Evolutionary conservation across 2,797 vertebrate species (phyloP).

Genomic region (Galaxias olidus): DNA sequence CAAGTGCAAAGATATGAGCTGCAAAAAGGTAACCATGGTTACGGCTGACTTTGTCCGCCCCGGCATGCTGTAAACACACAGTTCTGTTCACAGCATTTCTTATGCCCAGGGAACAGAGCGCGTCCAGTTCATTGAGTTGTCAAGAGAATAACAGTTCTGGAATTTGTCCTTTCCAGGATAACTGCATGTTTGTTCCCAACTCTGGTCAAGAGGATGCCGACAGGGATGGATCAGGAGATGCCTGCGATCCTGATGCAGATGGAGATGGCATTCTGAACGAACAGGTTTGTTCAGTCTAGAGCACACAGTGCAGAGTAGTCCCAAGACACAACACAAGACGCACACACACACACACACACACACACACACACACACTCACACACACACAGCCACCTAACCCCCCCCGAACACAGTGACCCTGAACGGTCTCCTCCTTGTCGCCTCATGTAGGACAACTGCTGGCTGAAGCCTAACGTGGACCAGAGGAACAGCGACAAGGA

Average conservation of each 20-base stretch:
- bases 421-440: conserved; percentile 5
- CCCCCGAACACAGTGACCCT: not conserved
- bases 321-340: conserved; percentile 1
- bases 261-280: conserved; percentile 94
- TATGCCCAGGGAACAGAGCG: too few relatives aligned
- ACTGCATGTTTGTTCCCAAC: conserved; percentile 92
- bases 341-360: not conserved
- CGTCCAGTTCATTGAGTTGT: too few relatives aligned
- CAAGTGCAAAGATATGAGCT: conserved; percentile 83
- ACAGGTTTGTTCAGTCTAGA: conserved; percentile 74
- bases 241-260: conserved; percentile 93
- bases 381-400: not conserved
- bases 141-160: too few relatives aligned
- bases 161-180: conserved; percentile 78
- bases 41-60: not conserved
- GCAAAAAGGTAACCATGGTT: conserved; percentile 83
- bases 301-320: too few relatives aligned
- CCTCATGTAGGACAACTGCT: conserved; percentile 89
- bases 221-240: conserved; percentile 84
- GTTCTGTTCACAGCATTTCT: too few relatives aligned
- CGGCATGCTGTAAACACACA: too few relatives aligned
- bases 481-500: conserved; percentile 94
- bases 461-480: conserved; percentile 87
- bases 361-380: not conserved
- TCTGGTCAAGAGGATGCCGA: conserved; percentile 98